Evolutionary conservation across 1,140 invertebrate species (phyloP), one percentile per base, ranked within the genome.

Genomic region (Cryptotermes secundus): DNA sequence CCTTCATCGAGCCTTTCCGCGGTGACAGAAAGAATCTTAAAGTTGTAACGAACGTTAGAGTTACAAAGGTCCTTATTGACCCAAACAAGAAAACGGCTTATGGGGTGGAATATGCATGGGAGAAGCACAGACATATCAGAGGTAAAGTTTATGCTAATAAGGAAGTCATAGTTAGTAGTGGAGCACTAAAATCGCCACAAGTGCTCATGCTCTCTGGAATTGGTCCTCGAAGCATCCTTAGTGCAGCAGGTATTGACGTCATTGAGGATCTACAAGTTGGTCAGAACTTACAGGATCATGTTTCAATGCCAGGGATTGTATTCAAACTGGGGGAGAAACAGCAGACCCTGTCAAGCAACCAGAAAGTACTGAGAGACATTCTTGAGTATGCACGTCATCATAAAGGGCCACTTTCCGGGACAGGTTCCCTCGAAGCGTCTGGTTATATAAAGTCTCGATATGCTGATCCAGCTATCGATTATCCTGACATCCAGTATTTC

Each of bases 211-310:
- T 91, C 2, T 90, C 89, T 83, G 91, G 91, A 34, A 87, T 92
- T 82, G 91, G 91, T 65, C 89, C 90, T 12, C 86, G 83, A n/a
- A 85, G 86, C 19, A 88, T 90, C 82, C 84, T 91, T 9, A 85
- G 35, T n/a, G 2, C 79, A 34, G 22, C 81, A 12, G 82, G 81
- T 86, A 34, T 81, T 86, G 85, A 88, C 0, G 90, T 93, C 0
- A 85, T 95, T 24, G 89, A 92, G 84, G 92, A 96, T 87, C 90
- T 96, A 0, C 94, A 93, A 0, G 95, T 97, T 0, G 96, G 96
- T 1, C 92, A 94, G 84, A 97, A 97, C 88, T 90, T 97, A 0
- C 94, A 95, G 87, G 95, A 96, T 88, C 96, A 96, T 86, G 91
- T 95, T n/a, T 19, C 36, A 34, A 31, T 14, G n/a, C 22, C 31